These are phyloP conservation scores for Drosophila prostipennis DNA, from an alignment of 2,888 invertebrate species.

Conservation along the genomic window DNA sequence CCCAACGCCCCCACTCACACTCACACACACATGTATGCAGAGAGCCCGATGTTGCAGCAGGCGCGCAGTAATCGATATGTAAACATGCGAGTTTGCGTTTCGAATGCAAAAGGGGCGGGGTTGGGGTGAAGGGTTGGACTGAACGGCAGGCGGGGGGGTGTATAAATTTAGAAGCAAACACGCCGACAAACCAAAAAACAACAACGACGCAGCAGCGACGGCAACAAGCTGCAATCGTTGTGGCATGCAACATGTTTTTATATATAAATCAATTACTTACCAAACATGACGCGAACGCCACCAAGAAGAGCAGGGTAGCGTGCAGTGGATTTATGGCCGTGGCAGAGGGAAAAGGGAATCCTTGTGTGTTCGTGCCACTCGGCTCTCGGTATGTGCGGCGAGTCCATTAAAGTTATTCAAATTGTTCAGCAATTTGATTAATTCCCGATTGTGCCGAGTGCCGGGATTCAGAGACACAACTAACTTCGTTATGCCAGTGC, in stretches of 20 bases:
- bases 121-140: constrained; percentile 10
- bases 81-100: constrained; percentile 68
- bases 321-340: constrained; percentile 54
- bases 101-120: constrained; percentile 5
- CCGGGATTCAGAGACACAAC: constrained; percentile 18
- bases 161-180: constrained; percentile 73
- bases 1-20: constrained; percentile 23
- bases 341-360: constrained; percentile 21
- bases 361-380: constrained; percentile 29
- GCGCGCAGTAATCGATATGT: constrained; percentile 72
- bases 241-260: constrained; percentile 78
- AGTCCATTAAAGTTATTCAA: constrained; percentile 53
- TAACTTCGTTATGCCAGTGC: constrained; percentile 36
- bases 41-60: constrained; percentile 35
- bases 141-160: constrained; percentile 34
- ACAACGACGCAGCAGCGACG: constrained; percentile 32
- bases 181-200: constrained; percentile 37
- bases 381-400: constrained; percentile 29
- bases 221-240: constrained; percentile 65
- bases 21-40: constrained; percentile 7
- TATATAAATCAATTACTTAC: constrained; percentile 78
- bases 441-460: constrained; percentile 30
- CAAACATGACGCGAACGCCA: constrained; percentile 60
- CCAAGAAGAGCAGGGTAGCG: constrained; percentile 9
- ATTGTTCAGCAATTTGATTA: constrained; percentile 50